These are phyloP conservation scores for Pammene fasciana DNA, from an alignment of 2,888 invertebrate genomes.

Conservation along the genomic window DNA sequence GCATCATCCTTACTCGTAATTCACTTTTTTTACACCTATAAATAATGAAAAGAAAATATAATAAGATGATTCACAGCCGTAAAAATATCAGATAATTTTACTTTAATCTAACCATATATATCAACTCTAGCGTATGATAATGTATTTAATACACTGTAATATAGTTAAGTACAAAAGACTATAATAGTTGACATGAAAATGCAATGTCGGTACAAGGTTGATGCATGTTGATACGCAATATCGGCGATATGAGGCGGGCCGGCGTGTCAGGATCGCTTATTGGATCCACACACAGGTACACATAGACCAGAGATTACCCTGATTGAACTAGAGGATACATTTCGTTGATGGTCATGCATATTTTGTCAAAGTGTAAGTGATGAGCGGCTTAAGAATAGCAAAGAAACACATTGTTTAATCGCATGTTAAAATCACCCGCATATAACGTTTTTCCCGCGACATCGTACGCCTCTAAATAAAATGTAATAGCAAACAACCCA, in stretches of 20 bases:
- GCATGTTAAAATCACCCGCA: background rate
- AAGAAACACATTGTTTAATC: background rate
- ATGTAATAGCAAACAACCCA: too few species aligned
- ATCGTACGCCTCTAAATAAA: too few species aligned
- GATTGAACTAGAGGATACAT: background rate
- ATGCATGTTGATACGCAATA: conserved; percentile 25
- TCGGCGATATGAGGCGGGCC: conserved; percentile 24
- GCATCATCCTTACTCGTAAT: too few species aligned
- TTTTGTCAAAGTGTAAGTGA: background rate
- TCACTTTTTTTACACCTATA: too few species aligned
- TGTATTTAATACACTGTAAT: too few species aligned
- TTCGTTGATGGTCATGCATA: background rate
- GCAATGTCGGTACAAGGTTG: background rate
- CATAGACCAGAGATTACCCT: conserved; percentile 3
- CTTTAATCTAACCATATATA: too few species aligned
- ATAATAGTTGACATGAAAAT: background rate
- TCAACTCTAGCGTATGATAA: too few species aligned
- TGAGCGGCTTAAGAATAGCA: background rate
- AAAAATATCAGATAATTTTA: too few species aligned
- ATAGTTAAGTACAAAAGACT: too few species aligned
- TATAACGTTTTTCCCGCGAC: too few species aligned
- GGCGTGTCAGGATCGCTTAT: conserved; percentile 19
- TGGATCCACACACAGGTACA: conserved; percentile 24
- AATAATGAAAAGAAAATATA: too few species aligned
- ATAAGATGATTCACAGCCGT: too few species aligned